These are phyloP conservation scores for Drosophila anomelani DNA, from an alignment of 2,888 invertebrate species.

Conservation along the genomic window DNA sequence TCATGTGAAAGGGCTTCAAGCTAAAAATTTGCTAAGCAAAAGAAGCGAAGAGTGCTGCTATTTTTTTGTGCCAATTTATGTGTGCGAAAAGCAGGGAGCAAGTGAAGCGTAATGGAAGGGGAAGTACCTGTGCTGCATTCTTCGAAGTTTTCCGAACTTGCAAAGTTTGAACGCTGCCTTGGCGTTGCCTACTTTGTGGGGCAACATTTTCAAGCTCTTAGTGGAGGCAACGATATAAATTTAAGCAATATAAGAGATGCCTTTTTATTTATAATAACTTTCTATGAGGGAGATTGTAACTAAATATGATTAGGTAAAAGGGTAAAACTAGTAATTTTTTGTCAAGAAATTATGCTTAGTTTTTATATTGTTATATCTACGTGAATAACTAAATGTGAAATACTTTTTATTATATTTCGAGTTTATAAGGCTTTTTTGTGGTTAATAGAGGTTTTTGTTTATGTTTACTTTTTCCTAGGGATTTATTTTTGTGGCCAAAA, in stretches of 20 bases:
- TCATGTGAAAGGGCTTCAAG: conserved; percentile 66
- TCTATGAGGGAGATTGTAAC: not conserved
- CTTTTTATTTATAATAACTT: not conserved
- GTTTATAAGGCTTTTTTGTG: not conserved
- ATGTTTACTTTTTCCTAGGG: not conserved
- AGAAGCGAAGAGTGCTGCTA: conserved; percentile 24
- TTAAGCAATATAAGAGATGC: not conserved
- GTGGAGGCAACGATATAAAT: conserved; percentile 6
- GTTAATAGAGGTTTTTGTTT: not conserved
- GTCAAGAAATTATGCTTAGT: not conserved
- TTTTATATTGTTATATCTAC: too few relatives aligned
- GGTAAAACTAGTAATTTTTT: too few relatives aligned
- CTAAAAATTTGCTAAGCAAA: conserved; percentile 52
- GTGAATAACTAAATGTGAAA: too few relatives aligned
- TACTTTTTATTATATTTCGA: not conserved
- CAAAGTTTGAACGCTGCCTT: conserved; percentile 53
- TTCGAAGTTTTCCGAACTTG: conserved; percentile 38
- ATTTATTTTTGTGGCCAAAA: not conserved
- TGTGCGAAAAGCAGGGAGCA: conserved; percentile 4
- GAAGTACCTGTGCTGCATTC: conserved; percentile 23
- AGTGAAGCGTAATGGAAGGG: conserved; percentile 3
- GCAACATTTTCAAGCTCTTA: conserved; percentile 8
- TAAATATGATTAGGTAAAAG: not conserved
- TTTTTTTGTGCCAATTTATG: conserved; percentile 43
- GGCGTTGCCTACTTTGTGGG: conserved; percentile 51